Percentiles rank a stretch among this genome's conserved stretches.
These are phyloP conservation scores for Microctenopoma steveboyesi DNA, from an alignment of 2,797 vertebrate genomes.

Conservation along the genomic window DNA sequence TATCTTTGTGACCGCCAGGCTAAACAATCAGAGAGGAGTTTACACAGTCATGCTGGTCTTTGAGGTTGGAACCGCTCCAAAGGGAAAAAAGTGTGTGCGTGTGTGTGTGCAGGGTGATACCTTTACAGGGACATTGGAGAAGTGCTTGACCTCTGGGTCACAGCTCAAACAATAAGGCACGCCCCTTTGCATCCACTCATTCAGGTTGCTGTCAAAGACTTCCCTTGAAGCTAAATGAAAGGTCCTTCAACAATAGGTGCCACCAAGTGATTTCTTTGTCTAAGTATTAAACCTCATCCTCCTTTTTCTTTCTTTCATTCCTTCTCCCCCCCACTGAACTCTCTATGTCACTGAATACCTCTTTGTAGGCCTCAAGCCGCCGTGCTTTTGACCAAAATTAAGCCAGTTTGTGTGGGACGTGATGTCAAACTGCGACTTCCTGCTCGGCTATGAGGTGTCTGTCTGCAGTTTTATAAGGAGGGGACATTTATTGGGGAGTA, in stretches of 20 bases:
- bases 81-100: conserved; percentile 22
- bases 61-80: conserved; percentile 46
- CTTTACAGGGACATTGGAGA: conserved; percentile 66
- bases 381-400: conserved; percentile 31
- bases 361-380: conserved; percentile 17
- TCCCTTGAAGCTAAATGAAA: conserved; percentile 68
- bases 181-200: conserved; percentile 48
- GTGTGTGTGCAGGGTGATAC: conserved; percentile 53
- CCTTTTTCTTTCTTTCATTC: conserved; percentile 35
- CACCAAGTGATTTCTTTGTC: conserved; percentile 65
- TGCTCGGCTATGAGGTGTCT: conserved; percentile 28
- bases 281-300: conserved; percentile 51
- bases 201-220: conserved; percentile 51
- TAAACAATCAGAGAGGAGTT: conserved; percentile 75
- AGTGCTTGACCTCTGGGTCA: conserved; percentile 67
- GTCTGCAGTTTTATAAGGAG: conserved; percentile 44
- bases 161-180: conserved; percentile 63
- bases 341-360: conserved; percentile 21
- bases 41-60: conserved; percentile 61
- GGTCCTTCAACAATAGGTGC: conserved; percentile 58
- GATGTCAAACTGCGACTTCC: conserved; percentile 48
- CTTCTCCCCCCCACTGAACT: conserved; percentile 51
- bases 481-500: conserved; percentile 56
- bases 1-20: conserved; percentile 67
- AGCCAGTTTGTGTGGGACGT: conserved; percentile 35